Evolutionary conservation across 2,113 vertebrate genomes (phyloP), one percentile per base, ranked within the genome.

Genomic region (Prochilodus magdalenae): DNA sequence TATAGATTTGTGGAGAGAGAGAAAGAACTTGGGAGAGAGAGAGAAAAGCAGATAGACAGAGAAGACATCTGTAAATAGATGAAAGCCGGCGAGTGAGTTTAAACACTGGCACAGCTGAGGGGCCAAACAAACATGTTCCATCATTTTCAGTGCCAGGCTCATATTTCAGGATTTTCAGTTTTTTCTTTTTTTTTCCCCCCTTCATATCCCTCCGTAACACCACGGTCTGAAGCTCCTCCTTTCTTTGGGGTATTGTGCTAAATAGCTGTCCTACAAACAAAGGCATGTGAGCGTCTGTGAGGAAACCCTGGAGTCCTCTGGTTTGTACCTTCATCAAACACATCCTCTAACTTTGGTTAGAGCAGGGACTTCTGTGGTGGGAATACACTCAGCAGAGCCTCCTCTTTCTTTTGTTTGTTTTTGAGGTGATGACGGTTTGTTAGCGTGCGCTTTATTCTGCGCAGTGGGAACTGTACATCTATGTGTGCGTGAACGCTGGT

Each of bases 221-320:
- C 60, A 82, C 59, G 53, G 66, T 79, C 71, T 63, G 80, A 83
- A 70, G 73, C 75, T 66, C 72, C 30, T 79, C 26, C 69, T 47
- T 80, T 75, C 77, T 57, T 67, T 66, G 60, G 81, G 73, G 69
- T 72, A 66, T 72, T 65, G 78, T 72, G 76, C 72, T 79, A 85
- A 85, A 75, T 65, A 80, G 65, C 69, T 80, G 84, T 83, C 80
- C 73, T 83, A 86, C 84, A 76, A 80, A 80, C 79, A 49, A 60
- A 33, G 18, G 75, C 65, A 16, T 79, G 75, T 27, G 16, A 77
- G 79, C 70, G 75, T 73, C 67, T 63, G 57, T n/a, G 70, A 73
- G 27, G 79, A 73, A 33, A 59, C 70, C 71, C 57, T 66, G 67
- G 55, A 65, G 59, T 66, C 60, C 33, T 65, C 72, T 26, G 79